Evolutionary conservation across 2,797 vertebrate species (phyloP), one percentile per base, ranked within the genome.

Genomic region (Aratinga solstitialis): DNA sequence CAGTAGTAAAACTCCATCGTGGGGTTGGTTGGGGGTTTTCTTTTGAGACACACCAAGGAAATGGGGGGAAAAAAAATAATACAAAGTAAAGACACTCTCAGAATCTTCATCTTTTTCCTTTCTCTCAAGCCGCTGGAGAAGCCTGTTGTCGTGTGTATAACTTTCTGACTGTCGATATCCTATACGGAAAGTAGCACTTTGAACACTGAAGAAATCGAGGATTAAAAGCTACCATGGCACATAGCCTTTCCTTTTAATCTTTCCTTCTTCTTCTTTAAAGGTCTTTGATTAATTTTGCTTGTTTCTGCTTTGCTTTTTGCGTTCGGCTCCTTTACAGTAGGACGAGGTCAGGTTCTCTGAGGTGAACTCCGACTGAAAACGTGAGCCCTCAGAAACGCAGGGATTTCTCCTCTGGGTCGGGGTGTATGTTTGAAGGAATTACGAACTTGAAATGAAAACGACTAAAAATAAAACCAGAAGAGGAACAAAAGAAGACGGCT

Each of bases 201-300:
- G 97, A 97, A 98, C 97, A 97, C 97, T 89, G 96, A 86, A 95
- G 76, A 98, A 97, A 63, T 13, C 83, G 96, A 83, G 97, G 97
- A 96, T 96, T 98, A 95, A 98, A 91, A 98, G 97, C 97, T 95
- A 98, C 97, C 97, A 98, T 98, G 98, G 98, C 98, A 98, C 98
- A 58, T 96, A 89, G 97, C 96, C 97, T 97, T 97, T 97, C 71
- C 88, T 85, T 89, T 93, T 77, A 40, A 29, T 76, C 40, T 38
- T 36, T 69, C 42, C n/a, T 59, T 59, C 56, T 3, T 47, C 58
- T 74, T 27, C 34, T 66, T 58, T 34, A 10, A 34, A 77, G 56
- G 26, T 91, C 82, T 89, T 85, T 54, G 56, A 73, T 56, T 72
- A 34, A 68, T 88, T 71, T 30, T 27, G 38, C 65, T 92, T 54